A percentile compares a stretch with the other conserved stretches of the same genome.
Conservation (phyloP, 2,797 vertebrate species). For the Petrocephalus schoutedeni region DNA sequence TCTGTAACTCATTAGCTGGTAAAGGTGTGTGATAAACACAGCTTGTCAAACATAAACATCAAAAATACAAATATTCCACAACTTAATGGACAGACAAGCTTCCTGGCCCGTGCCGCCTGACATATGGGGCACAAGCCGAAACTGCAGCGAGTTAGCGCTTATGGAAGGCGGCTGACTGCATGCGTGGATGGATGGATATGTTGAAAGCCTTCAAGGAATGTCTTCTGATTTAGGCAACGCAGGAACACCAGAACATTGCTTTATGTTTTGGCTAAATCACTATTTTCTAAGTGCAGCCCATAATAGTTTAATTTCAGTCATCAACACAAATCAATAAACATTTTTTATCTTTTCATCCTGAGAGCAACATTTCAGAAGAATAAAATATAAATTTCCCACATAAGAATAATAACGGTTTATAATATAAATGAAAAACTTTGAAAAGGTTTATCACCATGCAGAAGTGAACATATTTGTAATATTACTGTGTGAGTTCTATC, state of each 20-base stretch:
- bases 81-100: background rate
- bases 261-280: background rate
- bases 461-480: background rate
- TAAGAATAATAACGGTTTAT: background rate
- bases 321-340: conserved; percentile 12
- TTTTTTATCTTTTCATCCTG: conserved; percentile 32
- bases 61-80: too few relatives aligned
- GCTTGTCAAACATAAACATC: background rate
- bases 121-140: background rate
- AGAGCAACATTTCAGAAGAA: background rate
- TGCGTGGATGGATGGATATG: background rate
- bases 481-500: background rate
- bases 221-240: background rate
- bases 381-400: background rate
- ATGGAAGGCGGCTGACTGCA: background rate
- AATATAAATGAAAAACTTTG: background rate
- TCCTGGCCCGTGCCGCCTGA: background rate
- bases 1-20: background rate
- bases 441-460: background rate
- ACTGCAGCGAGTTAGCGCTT: background rate
- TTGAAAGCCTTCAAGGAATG: background rate
- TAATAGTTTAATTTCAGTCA: background rate
- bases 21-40: background rate
- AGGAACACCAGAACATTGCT: background rate
- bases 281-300: background rate